phyloP scores from a whole-genome alignment of 2,888 invertebrate species.

The Rotaria socialis region DNA sequence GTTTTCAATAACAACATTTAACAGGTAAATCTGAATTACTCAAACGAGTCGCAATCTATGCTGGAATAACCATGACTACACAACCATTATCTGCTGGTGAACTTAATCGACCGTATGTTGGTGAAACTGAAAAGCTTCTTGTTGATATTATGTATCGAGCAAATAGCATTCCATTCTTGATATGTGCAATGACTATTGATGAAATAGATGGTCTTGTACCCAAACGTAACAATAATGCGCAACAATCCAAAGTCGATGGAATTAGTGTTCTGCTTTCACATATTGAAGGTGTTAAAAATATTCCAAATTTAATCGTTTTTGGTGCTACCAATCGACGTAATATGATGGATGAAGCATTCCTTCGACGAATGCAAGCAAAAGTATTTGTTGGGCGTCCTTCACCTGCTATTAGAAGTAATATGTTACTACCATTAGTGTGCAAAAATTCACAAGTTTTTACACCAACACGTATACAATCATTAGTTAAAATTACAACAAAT shows the following conservation, averaged over 20 bases:
- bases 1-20: no score
- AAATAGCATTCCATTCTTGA: not conserved
- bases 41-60: not conserved
- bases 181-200: slow-evolving; percentile 12
- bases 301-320: no score
- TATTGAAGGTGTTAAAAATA: slow-evolving; percentile 28
- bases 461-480: not conserved
- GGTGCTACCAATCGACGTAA: not conserved
- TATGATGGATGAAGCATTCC: slow-evolving; percentile 32
- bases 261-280: not conserved
- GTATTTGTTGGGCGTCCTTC: not conserved
- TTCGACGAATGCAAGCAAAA: slow-evolving; percentile 18
- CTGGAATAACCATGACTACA: not conserved
- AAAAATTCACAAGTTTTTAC: not conserved
- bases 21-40: slow-evolving; percentile 27
- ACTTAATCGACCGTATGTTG: slow-evolving; percentile 23
- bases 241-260: slow-evolving; percentile 18
- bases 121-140: slow-evolving; percentile 30
- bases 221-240: slow-evolving; percentile 16
- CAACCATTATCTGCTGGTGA: slow-evolving; percentile 28
- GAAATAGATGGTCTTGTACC: slow-evolving; percentile 35
- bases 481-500: not conserved
- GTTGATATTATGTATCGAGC: slow-evolving; percentile 17
- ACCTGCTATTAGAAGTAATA: not conserved
- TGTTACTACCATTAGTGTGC: not conserved